phyloP scores from a whole-genome alignment of 2,888 invertebrate genomes.

The Pelosia muscerda region DNA sequence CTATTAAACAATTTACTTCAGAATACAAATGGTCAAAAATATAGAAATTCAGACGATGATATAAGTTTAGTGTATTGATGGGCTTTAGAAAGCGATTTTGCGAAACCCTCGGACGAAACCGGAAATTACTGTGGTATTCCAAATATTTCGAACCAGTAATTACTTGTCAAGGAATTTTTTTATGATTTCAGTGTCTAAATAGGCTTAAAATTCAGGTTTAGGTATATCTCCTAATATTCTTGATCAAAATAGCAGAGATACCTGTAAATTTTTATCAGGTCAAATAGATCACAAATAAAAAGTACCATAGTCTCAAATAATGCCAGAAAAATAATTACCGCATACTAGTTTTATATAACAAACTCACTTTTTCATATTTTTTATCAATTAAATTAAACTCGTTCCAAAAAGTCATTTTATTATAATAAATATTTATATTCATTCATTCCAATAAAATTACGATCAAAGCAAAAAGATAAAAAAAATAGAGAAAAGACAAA shows the following conservation, averaged over 20 bases:
- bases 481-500: slow-evolving; percentile 25
- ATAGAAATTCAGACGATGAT: slow-evolving; percentile 59
- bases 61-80: slow-evolving; percentile 57
- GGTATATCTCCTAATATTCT: neutral
- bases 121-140: slow-evolving; percentile 48
- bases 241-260: neutral
- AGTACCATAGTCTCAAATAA: neutral
- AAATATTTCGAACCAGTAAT: slow-evolving; percentile 40
- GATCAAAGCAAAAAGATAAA: neutral
- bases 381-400: neutral
- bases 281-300: neutral
- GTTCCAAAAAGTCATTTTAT: neutral
- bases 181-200: slow-evolving; percentile 28
- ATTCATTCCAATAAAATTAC: neutral
- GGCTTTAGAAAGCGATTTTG: slow-evolving; percentile 66
- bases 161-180: slow-evolving; percentile 39
- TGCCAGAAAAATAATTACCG: neutral
- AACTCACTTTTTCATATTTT: neutral
- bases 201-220: neutral
- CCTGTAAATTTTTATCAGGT: neutral
- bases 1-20: slow-evolving; percentile 58
- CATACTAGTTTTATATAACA: neutral
- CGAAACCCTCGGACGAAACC: slow-evolving; percentile 53
- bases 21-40: slow-evolving; percentile 74
- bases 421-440: neutral